Evolutionary conservation across 2,797 vertebrate species (phyloP).

Genomic region (Sebastes glaucus): DNA sequence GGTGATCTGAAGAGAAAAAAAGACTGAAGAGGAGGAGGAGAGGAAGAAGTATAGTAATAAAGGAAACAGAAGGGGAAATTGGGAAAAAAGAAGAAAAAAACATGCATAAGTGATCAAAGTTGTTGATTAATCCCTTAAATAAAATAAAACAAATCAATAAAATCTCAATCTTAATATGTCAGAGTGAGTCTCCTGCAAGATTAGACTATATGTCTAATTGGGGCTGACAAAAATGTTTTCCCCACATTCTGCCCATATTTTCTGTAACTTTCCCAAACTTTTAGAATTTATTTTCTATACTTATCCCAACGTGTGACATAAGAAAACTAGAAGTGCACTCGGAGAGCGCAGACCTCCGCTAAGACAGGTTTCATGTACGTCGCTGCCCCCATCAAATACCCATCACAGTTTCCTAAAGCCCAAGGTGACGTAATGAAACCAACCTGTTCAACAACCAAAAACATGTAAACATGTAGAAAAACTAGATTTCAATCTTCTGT

Average conservation of each 20-base stretch:
- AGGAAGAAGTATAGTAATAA: background rate
- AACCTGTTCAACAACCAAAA: no score
- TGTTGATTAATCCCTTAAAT: background rate
- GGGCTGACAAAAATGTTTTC: background rate
- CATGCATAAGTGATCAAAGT: background rate
- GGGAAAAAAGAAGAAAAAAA: background rate
- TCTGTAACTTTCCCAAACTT: background rate
- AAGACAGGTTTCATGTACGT: no score
- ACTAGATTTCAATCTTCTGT: no score
- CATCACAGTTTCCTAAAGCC: background rate
- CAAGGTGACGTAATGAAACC: background rate
- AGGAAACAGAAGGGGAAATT: background rate
- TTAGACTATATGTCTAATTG: background rate
- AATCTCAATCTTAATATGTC: background rate
- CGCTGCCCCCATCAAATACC: no score
- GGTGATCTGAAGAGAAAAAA: constrained; percentile 27
- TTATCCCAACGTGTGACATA: background rate
- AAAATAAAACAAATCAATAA: no score
- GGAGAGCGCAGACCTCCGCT: no score
- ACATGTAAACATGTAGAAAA: no score
- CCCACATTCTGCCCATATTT: background rate
- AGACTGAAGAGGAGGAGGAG: constrained; percentile 6
- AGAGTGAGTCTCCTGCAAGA: background rate
- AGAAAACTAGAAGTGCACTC: background rate
- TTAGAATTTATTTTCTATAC: background rate